Evolutionary conservation across 2,797 vertebrate genomes (phyloP), one percentile per base, ranked within the genome.

Genomic region (Phoxinus dragarum): DNA sequence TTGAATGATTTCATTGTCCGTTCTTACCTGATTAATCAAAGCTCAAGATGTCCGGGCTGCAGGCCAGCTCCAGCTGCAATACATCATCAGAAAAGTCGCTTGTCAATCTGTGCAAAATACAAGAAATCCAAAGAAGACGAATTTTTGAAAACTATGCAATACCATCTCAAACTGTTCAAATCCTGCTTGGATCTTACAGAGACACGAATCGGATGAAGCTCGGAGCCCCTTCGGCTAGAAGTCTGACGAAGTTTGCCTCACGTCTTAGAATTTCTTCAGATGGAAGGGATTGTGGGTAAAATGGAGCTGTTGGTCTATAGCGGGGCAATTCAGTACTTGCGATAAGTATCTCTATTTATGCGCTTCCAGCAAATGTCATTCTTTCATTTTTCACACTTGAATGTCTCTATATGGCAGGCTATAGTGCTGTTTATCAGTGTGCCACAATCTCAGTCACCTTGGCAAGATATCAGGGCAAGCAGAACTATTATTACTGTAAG

Each of bases 301-400:
- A 85, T 76, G 87, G 66, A 54, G 81, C 86, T 86, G 69, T 88
- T 90, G 74, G 82, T 86, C 83, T 86, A 89, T 84, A 85, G 90
- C 78, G 54, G 66, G 85, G 86, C 42, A 64, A 86, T 91, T 92
- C 86, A 87, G 66, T 56, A 64, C 52, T 77, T 56, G 86, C 77
- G 92, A 93, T 94, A 91, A 69, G 40, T 84, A 93, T 94, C 92
- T 93, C 84, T 72, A 83, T 85, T 84, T 80, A 80, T 82, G 78
- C 84, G 84, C 86, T 85, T 87, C 88, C 73, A 84, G 87, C 80
- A 86, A 87, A 85, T 92, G 88, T 89, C 86, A 88, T 86, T 89
- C 89, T 84, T 91, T 90, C 77, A 87, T 86, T 88, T 84, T 89
- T 83, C 87, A 89, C 88, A 86, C 86, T 86, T 89, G 84, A 87